Base-by-base conservation (phyloP, 2,888 invertebrate species). In the Auanema freiburgensis region DNA sequence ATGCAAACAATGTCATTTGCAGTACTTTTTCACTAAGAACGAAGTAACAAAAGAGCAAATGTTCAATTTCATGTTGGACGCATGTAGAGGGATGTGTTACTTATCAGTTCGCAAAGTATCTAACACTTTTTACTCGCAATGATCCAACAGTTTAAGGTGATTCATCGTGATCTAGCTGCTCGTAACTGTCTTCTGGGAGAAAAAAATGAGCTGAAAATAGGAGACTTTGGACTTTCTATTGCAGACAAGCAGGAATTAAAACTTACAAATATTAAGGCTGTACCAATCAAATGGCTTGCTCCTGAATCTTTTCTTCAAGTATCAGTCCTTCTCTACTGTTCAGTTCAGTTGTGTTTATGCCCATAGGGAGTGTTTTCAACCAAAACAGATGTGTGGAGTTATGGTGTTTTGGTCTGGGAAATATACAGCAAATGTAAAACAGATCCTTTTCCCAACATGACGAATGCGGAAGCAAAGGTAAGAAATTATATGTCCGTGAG, bases 281-380 rank as follows among this genome's bases (percentile, higher is more conserved):
- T 76, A 46, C 77, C 77, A 25, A 50, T 59, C n/a, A 70, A 70
- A n/a, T 77, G 77, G 76, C 63, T 77, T n/a, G 60, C 75, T 8
- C 77, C 77, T 25, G 77, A 77, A 59, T 74, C 75, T 0, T 54
- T 77, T 2, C 50, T 59, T 8, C 54, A 51, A 18, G 66, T 60
- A 53, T 33, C 14, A 12, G 10, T n/a, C 21, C 2, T 18, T n/a
- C 23, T 25, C 11, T 33, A 10, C 8, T 49, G 24, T 16, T 46
- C 11, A 33, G 8, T 2, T n/a, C 49, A 25, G 6, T 40, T 44
- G 43, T 25, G 46, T 6, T 4, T 42, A 14, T 12, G 14, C 10
- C n/a, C 10, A 18, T 12, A 61, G 40, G 67, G 69, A n/a, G 59
- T 67, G 5, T 77, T 75, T 67, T 65, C 71, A 8, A 67, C 73